Evolutionary conservation across 2,113 vertebrate genomes (phyloP), one percentile per base, ranked within the genome.

Genomic region (Climacteris rufus): DNA sequence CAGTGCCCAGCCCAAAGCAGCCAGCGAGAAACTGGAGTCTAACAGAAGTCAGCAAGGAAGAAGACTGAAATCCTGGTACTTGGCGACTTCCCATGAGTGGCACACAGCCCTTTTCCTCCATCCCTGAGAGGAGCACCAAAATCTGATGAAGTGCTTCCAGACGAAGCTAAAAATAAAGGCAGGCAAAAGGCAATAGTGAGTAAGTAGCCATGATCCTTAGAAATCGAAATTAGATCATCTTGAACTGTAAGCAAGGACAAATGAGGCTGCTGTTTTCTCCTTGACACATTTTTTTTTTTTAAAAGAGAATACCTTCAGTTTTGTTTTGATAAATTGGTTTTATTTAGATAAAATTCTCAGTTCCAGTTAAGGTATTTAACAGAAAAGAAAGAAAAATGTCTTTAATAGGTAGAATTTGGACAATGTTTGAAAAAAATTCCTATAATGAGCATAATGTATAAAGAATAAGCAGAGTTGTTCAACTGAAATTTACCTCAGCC

Each of bases 91-190:
- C 96, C 45, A 91, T 84, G 15, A 97, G 93, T 3, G 97, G 96
- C 75, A 98, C 93, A 79, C 98, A 98, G 81, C 98, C 98, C 89
- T 99, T 99, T 95, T 99, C 99, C 91, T 99, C 99, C 99, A 99
- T 99, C 49, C 99, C 99, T 45, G 99, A 99, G 20, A 99, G 98
- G 33, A 99, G 93, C 85, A 99, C 98, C 79, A 99, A 98, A 45
- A 99, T 99, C 98, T 99, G 99, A 95, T 99, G 99, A 84, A 99
- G 99, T 2, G 99, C 99, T 95, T 99, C 99, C 95, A 99, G 96
- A 57, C 99, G 98, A 96, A 99, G 97, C 99, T 99, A 97, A 42
- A 96, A 79, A 76, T 11, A 66, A 94, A 87, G 72, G 45, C 47
- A 94, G 78, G 54, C 70, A 39, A 96, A 86, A 96, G 78, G 90